Evolutionary conservation across 2,888 invertebrate species (phyloP).

Genomic region (Pristionchus fissidentatus): DNA sequence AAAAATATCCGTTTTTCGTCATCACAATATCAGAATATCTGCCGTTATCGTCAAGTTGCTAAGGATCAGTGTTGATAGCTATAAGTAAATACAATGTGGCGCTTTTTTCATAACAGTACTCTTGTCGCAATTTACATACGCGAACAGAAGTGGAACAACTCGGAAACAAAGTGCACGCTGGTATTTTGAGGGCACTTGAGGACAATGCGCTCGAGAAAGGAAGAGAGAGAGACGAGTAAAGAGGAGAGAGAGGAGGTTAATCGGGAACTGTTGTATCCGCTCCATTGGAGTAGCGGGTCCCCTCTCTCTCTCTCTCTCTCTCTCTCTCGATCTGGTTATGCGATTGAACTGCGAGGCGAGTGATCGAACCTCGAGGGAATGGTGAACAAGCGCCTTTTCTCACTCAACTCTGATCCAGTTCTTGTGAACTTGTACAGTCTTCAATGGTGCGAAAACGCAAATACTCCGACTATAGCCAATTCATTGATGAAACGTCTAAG

Average conservation of each 20-base stretch:
- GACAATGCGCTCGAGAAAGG: background rate
- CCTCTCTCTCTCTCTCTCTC: no score
- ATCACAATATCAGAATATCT: no score
- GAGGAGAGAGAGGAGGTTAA: slow-evolving; percentile 10
- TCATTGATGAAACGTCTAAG: background rate
- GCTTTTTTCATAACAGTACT: no score
- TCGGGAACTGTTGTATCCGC: slow-evolving; percentile 37
- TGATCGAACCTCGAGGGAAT: slow-evolving; percentile 19
- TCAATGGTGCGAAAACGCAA: no score
- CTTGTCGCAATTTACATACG: no score
- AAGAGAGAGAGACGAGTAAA: background rate
- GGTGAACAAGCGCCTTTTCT: background rate
- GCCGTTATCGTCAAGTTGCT: no score
- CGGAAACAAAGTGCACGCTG: background rate
- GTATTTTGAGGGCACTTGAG: background rate
- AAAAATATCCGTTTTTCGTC: no score
- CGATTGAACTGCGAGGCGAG: background rate
- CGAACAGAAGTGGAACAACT: slow-evolving; percentile 34
- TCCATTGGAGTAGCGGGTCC: background rate
- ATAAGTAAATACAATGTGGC: no score
- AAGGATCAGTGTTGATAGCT: no score
- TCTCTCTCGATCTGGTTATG: slow-evolving; percentile 34
- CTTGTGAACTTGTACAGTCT: no score
- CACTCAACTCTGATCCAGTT: background rate
- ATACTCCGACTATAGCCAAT: no score